These are phyloP conservation scores for Setophaga petechia DNA, from an alignment of 2,113 vertebrate genomes.

Conservation along the genomic window DNA sequence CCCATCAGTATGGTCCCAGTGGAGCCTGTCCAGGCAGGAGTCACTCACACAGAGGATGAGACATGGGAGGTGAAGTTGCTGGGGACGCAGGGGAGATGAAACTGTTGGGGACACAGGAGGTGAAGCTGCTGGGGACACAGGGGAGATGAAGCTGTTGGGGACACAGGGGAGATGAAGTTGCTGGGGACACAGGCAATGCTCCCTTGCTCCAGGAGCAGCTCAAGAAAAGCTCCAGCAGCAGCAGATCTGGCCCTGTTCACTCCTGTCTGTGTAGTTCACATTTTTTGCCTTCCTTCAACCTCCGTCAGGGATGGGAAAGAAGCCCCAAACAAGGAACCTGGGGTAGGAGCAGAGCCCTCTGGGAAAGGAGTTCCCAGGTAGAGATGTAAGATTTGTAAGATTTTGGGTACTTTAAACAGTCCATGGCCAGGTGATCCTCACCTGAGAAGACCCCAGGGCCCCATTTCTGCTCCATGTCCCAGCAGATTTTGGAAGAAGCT, in stretches of 20 bases:
- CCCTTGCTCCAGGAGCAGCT: not conserved
- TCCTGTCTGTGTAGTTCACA: not conserved
- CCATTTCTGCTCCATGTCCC: not conserved
- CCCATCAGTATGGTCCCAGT: accelerated
- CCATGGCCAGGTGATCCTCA: not conserved
- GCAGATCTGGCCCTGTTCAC: not conserved
- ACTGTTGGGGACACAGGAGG: not conserved
- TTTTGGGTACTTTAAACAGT: not conserved
- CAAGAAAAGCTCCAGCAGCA: not conserved
- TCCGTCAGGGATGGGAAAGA: not conserved
- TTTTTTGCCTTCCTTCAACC: not conserved
- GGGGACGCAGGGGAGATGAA: not conserved
- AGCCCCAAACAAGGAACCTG: accelerated
- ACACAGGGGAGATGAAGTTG: not conserved
- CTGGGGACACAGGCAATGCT: not conserved
- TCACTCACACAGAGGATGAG: not conserved
- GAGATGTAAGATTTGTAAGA: not conserved
- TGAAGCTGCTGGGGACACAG: too few relatives aligned
- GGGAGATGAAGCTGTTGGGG: too few relatives aligned
- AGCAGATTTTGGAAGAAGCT: not conserved
- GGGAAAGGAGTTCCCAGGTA: not conserved
- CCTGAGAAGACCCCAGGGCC: not conserved
- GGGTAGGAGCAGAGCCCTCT: not conserved
- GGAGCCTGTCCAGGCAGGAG: not conserved
- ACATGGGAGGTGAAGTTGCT: not conserved